Percentiles rank a stretch among this genome's conserved stretches.
These are phyloP conservation scores for Parazoanthus swiftii DNA, from an alignment of 92 coral and sea anemone species.

Conservation along the genomic window DNA sequence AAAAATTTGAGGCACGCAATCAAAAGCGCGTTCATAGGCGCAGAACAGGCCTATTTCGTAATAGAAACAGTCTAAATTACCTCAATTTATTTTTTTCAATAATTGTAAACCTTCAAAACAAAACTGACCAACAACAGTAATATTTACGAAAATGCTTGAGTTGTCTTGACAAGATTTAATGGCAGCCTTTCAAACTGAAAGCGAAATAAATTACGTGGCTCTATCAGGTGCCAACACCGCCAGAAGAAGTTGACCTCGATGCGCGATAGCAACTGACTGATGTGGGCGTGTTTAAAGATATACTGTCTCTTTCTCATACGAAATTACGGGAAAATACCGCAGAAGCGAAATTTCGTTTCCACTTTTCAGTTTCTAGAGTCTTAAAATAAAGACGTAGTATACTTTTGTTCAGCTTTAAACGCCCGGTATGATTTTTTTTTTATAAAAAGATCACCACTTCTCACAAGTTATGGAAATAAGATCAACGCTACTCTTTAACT, in stretches of 20 bases:
- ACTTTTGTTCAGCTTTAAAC: not conserved
- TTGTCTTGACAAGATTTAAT: not conserved
- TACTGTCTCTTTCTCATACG: not conserved
- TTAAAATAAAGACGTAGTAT: no score
- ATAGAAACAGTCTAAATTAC: no score
- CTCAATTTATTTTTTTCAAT: not conserved
- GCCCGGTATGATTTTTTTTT: no score
- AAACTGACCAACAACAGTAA: not conserved
- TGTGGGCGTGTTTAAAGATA: not conserved
- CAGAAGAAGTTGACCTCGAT: not conserved
- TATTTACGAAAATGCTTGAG: not conserved
- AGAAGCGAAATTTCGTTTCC: not conserved
- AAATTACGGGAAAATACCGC: not conserved
- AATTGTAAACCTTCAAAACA: not conserved
- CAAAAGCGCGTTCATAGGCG: not conserved
- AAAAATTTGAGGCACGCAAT: not conserved
- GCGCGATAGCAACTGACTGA: not conserved
- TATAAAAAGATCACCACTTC: not conserved
- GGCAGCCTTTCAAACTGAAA: not conserved
- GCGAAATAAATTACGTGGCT: slow-evolving; percentile 2
- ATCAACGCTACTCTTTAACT: not conserved
- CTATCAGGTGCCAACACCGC: not conserved
- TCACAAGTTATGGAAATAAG: not conserved
- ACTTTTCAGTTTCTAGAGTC: not conserved
- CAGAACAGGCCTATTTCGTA: not conserved